phyloP scores from a whole-genome alignment of 1,140 invertebrate species.

The Paraescarpia echinospica region DNA sequence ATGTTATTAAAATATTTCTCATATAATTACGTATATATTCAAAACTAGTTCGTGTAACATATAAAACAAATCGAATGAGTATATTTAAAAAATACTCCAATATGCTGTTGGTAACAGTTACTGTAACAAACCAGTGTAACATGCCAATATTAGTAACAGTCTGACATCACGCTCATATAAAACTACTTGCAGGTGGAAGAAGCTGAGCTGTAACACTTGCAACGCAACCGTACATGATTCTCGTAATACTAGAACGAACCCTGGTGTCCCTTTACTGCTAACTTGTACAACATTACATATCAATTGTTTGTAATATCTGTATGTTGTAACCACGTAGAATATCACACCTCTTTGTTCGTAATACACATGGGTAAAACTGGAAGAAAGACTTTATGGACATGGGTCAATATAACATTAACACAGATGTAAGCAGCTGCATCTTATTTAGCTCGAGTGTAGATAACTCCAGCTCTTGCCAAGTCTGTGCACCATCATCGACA shows the following conservation, averaged over 20 bases:
- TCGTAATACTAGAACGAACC: background rate
- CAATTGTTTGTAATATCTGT: background rate
- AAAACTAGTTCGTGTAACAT: too few species aligned
- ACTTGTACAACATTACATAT: background rate
- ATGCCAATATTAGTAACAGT: background rate
- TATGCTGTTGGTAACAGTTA: background rate
- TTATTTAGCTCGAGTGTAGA: background rate
- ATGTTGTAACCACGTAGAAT: background rate
- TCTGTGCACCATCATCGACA: background rate
- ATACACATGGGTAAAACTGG: background rate
- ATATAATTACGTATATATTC: background rate
- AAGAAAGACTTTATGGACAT: background rate
- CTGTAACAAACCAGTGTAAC: background rate
- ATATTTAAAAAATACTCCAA: background rate
- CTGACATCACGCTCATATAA: background rate
- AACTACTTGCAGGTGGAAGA: background rate
- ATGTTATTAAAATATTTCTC: background rate
- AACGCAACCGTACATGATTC: background rate
- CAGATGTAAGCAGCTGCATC: background rate
- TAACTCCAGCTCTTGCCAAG: background rate
- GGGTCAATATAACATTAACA: background rate
- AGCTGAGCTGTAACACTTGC: background rate
- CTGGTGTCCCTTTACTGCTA: background rate
- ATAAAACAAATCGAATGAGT: background rate
- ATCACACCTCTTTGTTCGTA: background rate